A percentile compares a stretch with the other conserved stretches of the same genome.
Evolutionary conservation across 2,888 invertebrate genomes (phyloP).

Genomic region (Petrolisthes cinctipes): DNA sequence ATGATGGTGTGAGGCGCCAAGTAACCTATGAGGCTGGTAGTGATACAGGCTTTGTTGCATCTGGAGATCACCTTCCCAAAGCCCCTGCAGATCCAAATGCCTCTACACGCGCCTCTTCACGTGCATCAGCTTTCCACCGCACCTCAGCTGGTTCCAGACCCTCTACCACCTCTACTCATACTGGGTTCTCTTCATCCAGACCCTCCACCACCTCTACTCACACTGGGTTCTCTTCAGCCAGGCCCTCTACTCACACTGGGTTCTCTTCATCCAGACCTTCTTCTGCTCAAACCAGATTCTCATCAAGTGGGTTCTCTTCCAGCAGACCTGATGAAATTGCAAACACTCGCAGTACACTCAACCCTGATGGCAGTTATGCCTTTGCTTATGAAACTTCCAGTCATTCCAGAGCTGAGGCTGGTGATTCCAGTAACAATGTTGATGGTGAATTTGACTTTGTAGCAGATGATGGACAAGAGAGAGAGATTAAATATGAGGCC

Average conservation of each 20-base stretch:
- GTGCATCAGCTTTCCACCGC: slow-evolving; percentile 14
- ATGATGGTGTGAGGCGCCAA: slow-evolving; percentile 65
- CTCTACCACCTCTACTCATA: not conserved
- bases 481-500: slow-evolving; percentile 64
- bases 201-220: not conserved
- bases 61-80: slow-evolving; percentile 66
- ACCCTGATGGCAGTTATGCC: slow-evolving; percentile 56
- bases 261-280: not conserved
- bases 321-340: slow-evolving; percentile 30
- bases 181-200: not conserved
- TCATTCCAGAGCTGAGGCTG: slow-evolving; percentile 63
- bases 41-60: slow-evolving; percentile 62
- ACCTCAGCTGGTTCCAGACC: not conserved
- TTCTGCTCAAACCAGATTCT: not conserved
- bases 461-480: slow-evolving; percentile 65
- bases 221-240: not conserved
- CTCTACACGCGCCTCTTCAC: not conserved
- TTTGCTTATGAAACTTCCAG: slow-evolving; percentile 65
- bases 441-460: slow-evolving; percentile 66
- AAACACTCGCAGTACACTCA: slow-evolving; percentile 30
- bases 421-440: slow-evolving; percentile 62
- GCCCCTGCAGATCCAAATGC: slow-evolving; percentile 25
- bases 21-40: slow-evolving; percentile 65
- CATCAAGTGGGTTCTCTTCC: not conserved
- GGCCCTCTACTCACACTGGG: not conserved